These are phyloP conservation scores for Torymus tubicola DNA, from an alignment of 2,888 invertebrate species.

Conservation along the genomic window DNA sequence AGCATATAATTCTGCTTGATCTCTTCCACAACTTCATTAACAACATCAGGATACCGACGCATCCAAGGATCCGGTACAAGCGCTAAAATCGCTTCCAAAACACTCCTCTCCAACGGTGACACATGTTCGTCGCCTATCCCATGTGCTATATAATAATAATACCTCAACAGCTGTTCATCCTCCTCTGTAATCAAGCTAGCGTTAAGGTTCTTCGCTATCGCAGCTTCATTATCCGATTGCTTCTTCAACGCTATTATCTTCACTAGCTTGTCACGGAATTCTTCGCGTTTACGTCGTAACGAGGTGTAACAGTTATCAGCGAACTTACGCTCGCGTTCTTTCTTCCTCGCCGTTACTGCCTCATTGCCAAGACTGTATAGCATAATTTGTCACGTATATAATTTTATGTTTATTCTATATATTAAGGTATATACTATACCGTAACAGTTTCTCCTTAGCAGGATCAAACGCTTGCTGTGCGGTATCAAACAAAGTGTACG, in stretches of 20 bases:
- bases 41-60: conserved; percentile 80
- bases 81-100: conserved; percentile 82
- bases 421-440: too few relatives aligned
- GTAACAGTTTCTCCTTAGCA: conserved; percentile 23
- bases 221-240: conserved; percentile 63
- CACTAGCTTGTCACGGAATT: conserved; percentile 88
- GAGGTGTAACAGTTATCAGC: conserved; percentile 81
- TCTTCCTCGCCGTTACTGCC: neutral
- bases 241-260: conserved; percentile 80
- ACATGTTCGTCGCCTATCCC: conserved; percentile 94
- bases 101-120: conserved; percentile 86
- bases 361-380: too few relatives aligned
- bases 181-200: conserved; percentile 74
- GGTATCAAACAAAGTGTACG: conserved; percentile 37
- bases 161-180: conserved; percentile 85
- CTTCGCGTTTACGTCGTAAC: conserved; percentile 86
- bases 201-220: conserved; percentile 76
- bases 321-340: conserved; percentile 60
- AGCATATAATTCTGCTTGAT: conserved; percentile 91
- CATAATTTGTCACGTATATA: neutral
- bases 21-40: conserved; percentile 84
- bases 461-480: conserved; percentile 28
- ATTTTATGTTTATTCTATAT: neutral
- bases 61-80: conserved; percentile 81
- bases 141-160: conserved; percentile 93